Percentiles rank a stretch among this genome's conserved stretches.
These are phyloP conservation scores for Eretmocerus hayati DNA, from an alignment of 2,888 invertebrate genomes.

Conservation along the genomic window DNA sequence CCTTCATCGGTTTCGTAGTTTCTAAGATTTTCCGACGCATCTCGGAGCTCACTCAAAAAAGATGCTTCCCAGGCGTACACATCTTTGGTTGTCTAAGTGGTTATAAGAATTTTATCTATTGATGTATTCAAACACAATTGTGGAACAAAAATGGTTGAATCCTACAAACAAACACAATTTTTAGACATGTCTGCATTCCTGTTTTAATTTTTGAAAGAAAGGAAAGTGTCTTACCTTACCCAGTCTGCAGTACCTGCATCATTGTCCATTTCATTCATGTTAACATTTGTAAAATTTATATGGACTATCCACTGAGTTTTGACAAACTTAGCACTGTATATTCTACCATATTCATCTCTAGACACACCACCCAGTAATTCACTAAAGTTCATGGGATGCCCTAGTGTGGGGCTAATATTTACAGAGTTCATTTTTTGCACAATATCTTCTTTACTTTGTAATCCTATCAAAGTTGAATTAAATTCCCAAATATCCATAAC, in stretches of 20 bases:
- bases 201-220: too few relatives aligned
- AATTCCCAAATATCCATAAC: conserved; percentile 67
- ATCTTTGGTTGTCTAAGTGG: conserved; percentile 36
- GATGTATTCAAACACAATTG: neutral
- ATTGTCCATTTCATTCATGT: conserved; percentile 62
- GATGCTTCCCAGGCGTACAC: conserved; percentile 38
- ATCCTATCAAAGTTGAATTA: conserved; percentile 50
- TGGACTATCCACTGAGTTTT: conserved; percentile 59
- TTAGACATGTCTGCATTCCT: too few relatives aligned
- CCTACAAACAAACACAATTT: neutral
- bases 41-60: conserved; percentile 30
- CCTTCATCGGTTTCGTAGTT: conserved; percentile 11
- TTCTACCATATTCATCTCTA: conserved; percentile 55
- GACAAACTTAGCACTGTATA: conserved; percentile 59
- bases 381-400: conserved; percentile 59
- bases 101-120: neutral
- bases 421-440: conserved; percentile 55
- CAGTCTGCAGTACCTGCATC: conserved; percentile 69
- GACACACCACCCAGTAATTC: conserved; percentile 57
- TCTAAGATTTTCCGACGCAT: conserved; percentile 25
- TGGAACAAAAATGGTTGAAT: neutral
- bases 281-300: conserved; percentile 62
- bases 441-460: conserved; percentile 57
- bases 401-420: conserved; percentile 57
- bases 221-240: conserved; percentile 50